These are phyloP conservation scores for Mohoua ochrocephala DNA, from an alignment of 2,113 vertebrate species.

Conservation along the genomic window DNA sequence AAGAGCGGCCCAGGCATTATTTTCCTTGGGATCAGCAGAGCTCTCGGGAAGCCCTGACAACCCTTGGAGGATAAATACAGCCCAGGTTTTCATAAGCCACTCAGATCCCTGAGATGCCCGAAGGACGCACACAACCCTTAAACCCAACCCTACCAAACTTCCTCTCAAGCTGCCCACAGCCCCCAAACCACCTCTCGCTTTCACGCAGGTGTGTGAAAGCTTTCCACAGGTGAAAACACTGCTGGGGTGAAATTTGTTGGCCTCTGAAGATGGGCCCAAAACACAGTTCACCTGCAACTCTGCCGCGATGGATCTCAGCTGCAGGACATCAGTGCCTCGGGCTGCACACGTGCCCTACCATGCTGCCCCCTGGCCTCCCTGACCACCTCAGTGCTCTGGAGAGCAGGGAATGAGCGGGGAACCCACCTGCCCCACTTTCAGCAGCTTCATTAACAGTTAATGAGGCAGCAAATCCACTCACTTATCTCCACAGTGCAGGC, in stretches of 20 bases:
- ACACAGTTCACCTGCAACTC: background rate
- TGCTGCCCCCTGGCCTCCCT: background rate
- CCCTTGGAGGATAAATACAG: background rate
- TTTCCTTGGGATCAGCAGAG: background rate
- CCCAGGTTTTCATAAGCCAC: background rate
- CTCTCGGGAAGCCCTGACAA: background rate
- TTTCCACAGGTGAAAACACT: background rate
- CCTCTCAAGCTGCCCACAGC: background rate
- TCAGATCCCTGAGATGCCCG: background rate
- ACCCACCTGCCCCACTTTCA: background rate
- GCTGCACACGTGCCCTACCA: background rate
- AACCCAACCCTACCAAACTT: background rate
- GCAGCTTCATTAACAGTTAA: background rate
- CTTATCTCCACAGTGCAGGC: constrained; percentile 78
- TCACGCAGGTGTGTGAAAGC: background rate
- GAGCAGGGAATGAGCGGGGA: background rate
- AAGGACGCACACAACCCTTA: background rate
- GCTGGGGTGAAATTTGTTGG: too few relatives aligned
- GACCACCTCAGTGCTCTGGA: background rate
- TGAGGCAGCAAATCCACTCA: constrained; percentile 67
- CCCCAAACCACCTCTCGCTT: background rate
- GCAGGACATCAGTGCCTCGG: background rate
- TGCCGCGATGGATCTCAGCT: background rate
- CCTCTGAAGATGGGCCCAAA: background rate
- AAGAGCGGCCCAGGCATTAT: background rate